Evolutionary conservation across 1,140 invertebrate species (phyloP).

Genomic region (Drosophila virilis): DNA sequence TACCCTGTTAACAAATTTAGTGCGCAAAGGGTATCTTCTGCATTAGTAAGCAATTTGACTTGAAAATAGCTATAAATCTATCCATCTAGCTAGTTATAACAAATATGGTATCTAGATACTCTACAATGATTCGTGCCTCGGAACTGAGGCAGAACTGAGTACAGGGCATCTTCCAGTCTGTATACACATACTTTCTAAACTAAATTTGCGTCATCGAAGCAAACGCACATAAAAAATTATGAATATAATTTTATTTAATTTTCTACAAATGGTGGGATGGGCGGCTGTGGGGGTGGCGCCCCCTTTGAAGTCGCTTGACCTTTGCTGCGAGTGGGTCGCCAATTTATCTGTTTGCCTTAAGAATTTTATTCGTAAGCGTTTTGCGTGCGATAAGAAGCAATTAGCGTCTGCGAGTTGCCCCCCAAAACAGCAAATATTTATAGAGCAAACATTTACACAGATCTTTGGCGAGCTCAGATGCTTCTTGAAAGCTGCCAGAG

Average conservation of each 20-base stretch:
- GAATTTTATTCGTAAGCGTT: conserved; percentile 9
- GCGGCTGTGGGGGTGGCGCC: not conserved
- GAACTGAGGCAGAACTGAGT: not conserved
- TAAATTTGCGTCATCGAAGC: conserved; percentile 38
- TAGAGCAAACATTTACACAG: conserved; percentile 24
- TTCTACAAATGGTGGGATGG: not conserved
- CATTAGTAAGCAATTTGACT: not conserved
- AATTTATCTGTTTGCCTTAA: conserved; percentile 30
- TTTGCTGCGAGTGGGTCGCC: conserved; percentile 31
- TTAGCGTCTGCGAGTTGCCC: conserved; percentile 21
- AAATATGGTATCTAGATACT: too few relatives aligned
- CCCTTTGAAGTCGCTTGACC: conserved; percentile 47
- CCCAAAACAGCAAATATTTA: not conserved
- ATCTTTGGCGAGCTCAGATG: conserved; percentile 4
- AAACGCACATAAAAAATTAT: conserved; percentile 20
- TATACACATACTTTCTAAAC: not conserved
- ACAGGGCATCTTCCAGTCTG: not conserved
- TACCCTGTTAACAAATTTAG: not conserved
- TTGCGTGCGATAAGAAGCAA: conserved; percentile 35
- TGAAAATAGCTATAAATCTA: too few relatives aligned
- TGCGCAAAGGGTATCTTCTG: not conserved
- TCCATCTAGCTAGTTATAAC: too few relatives aligned
- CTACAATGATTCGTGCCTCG: too few relatives aligned
- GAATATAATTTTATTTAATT: conserved; percentile 21
- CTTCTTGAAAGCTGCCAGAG: conserved; percentile 6